These are phyloP conservation scores for Drosophila hamatofila DNA, from an alignment of 2,888 invertebrate species.

Conservation along the genomic window DNA sequence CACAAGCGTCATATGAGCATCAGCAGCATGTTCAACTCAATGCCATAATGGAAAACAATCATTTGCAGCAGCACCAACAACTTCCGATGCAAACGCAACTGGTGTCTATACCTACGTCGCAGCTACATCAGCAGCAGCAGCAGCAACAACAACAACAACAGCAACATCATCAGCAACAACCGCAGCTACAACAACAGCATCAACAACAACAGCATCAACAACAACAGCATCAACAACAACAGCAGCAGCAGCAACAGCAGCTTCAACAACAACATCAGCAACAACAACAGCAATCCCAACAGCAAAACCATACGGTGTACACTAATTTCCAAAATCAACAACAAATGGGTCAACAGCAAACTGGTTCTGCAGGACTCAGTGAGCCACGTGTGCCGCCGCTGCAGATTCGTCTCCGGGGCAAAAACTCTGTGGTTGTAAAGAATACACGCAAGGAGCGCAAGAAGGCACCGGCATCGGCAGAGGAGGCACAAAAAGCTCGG, in stretches of 20 bases:
- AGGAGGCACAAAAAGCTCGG: slow-evolving; percentile 80
- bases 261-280: slow-evolving; percentile 39
- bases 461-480: slow-evolving; percentile 77
- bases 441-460: slow-evolving; percentile 90
- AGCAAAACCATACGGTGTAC: slow-evolving; percentile 52
- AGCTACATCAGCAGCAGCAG: slow-evolving; percentile 37
- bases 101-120: slow-evolving; percentile 35
- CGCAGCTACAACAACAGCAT: slow-evolving; percentile 26
- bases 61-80: slow-evolving; percentile 54
- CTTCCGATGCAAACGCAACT: slow-evolving; percentile 59
- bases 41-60: slow-evolving; percentile 52
- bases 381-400: slow-evolving; percentile 94
- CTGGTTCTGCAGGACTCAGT: slow-evolving; percentile 84
- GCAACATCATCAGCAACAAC: slow-evolving; percentile 28
- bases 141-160: slow-evolving; percentile 40
- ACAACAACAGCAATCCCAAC: slow-evolving; percentile 31
- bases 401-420: slow-evolving; percentile 92
- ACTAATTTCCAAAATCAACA: slow-evolving; percentile 51
- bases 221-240: slow-evolving; percentile 31
- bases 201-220: slow-evolving; percentile 31
- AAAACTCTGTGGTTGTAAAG: slow-evolving; percentile 94
- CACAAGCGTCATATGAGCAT: slow-evolving; percentile 40
- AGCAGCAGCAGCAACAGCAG: slow-evolving; percentile 27
- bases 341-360: slow-evolving; percentile 36
- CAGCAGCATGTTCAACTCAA: slow-evolving; percentile 50